A percentile compares a stretch with the other conserved stretches of the same genome.
phyloP scores from a whole-genome alignment of 1,140 invertebrate genomes.

The Harlomillsia oculata region DNA sequence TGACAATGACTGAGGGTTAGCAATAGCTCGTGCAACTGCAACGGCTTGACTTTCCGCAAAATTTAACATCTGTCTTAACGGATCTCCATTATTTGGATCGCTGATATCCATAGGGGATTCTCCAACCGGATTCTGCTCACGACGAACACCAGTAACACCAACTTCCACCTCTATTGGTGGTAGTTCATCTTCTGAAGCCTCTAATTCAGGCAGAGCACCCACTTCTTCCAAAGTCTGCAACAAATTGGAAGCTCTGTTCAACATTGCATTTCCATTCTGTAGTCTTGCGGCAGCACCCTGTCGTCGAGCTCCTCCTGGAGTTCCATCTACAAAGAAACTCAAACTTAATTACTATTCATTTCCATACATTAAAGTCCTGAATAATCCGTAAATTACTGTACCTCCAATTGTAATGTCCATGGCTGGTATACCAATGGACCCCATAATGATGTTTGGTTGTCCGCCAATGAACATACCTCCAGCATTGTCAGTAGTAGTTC shows the following conservation, averaged over 20 bases:
- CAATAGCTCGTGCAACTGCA: slow-evolving; percentile 2
- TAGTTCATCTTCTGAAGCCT: neutral
- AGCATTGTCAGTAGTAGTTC: neutral
- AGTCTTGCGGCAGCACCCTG: slow-evolving; percentile 33
- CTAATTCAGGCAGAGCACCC: neutral
- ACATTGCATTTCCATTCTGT: slow-evolving; percentile 33
- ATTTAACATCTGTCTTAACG: too few relatives aligned
- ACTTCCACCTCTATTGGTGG: too few relatives aligned
- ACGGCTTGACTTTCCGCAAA: too few relatives aligned
- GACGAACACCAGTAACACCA: too few relatives aligned
- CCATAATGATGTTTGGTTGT: slow-evolving; percentile 27
- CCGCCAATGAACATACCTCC: slow-evolving; percentile 1
- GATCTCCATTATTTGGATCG: too few relatives aligned
- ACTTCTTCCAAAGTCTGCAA: slow-evolving; percentile 34
- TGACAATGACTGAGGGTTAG: neutral
- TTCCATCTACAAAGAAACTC: neutral
- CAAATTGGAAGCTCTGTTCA: slow-evolving; percentile 34
- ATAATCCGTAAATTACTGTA: neutral
- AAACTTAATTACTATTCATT: neutral
- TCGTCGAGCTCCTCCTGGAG: neutral
- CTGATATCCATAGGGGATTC: too few relatives aligned
- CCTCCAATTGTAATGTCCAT: neutral
- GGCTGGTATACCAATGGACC: slow-evolving; percentile 21
- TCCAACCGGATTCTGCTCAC: too few relatives aligned
- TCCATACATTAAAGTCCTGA: neutral